Percentiles rank a stretch among this genome's conserved stretches.
phyloP scores from a whole-genome alignment of 2,888 invertebrate species.

The Ennomos erosarius region DNA sequence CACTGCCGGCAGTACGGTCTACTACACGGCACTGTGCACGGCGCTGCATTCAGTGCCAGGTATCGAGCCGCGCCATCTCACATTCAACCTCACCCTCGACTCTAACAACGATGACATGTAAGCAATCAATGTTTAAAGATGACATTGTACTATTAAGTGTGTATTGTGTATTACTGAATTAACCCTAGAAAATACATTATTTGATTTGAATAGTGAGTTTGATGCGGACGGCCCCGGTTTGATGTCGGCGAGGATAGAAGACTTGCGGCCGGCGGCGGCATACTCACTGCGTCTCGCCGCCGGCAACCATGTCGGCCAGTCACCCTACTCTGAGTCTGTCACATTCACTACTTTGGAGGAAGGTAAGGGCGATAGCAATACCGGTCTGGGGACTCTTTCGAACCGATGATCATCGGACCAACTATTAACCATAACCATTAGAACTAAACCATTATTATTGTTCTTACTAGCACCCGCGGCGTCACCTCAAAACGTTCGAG shows the following conservation, averaged over 20 bases:
- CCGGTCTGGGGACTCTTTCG: no score
- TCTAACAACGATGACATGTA: conserved; percentile 42
- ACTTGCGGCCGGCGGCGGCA: conserved; percentile 88
- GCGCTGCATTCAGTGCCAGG: conserved; percentile 55
- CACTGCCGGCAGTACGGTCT: conserved; percentile 27
- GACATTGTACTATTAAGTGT: no score
- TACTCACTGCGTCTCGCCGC: conserved; percentile 89
- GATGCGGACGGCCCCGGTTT: conserved; percentile 47
- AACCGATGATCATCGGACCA: no score
- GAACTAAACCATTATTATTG: not conserved
- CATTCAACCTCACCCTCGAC: conserved; percentile 60
- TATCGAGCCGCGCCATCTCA: conserved; percentile 40
- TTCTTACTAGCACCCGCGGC: conserved; percentile 86
- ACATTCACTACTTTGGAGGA: conserved; percentile 90
- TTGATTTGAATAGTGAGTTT: conserved; percentile 40
- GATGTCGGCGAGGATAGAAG: conserved; percentile 65
- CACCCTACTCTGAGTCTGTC: conserved; percentile 88
- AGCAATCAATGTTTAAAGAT: not conserved
- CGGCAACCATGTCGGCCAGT: conserved; percentile 89
- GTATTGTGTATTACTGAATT: no score
- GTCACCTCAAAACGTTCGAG: conserved; percentile 88
- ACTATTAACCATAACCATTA: no score
- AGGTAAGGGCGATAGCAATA: conserved; percentile 69
- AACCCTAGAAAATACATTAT: not conserved
- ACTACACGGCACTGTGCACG: conserved; percentile 55